phyloP scores from a whole-genome alignment of 2,888 invertebrate genomes.

The Netelia virgata region DNA sequence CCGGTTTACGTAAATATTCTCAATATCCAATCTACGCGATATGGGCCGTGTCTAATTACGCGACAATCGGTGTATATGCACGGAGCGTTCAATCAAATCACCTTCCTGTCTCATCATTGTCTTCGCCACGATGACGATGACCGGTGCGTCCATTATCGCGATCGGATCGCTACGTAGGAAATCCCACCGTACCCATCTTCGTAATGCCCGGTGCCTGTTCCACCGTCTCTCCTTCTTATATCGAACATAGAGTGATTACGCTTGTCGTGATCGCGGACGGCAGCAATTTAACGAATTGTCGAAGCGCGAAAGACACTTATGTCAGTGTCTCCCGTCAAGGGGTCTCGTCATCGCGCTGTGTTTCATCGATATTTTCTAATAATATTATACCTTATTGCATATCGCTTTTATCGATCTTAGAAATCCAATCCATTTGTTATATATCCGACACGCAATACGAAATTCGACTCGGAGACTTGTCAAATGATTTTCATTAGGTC shows the following conservation, averaged over 20 bases:
- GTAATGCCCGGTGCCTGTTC: slow-evolving; percentile 40
- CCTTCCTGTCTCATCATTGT: slow-evolving; percentile 76
- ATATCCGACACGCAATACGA: too few relatives aligned
- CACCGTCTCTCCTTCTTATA: slow-evolving; percentile 6
- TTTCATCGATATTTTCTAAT: slow-evolving; percentile 33
- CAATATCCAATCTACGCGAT: slow-evolving; percentile 78
- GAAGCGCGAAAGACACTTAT: slow-evolving; percentile 67
- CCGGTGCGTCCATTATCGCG: slow-evolving; percentile 75
- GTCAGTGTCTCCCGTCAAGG: slow-evolving; percentile 48
- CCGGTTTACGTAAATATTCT: slow-evolving; percentile 42
- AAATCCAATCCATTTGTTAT: not conserved
- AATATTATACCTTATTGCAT: slow-evolving; percentile 21
- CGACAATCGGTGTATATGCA: slow-evolving; percentile 73
- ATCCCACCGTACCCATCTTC: slow-evolving; percentile 68
- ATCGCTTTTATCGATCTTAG: slow-evolving; percentile 33
- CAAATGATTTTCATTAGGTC: too few relatives aligned
- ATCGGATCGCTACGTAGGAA: slow-evolving; percentile 65
- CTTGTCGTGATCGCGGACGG: slow-evolving; percentile 57
- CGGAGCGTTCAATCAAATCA: slow-evolving; percentile 79
- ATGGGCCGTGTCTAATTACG: slow-evolving; percentile 84
- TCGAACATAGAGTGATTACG: slow-evolving; percentile 29
- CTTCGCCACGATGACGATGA: slow-evolving; percentile 58
- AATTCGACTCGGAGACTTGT: too few relatives aligned
- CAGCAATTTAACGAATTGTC: slow-evolving; percentile 68
- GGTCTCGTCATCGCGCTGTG: slow-evolving; percentile 51